These are phyloP conservation scores for Brachionus paranguensis DNA, from an alignment of 1,140 invertebrate genomes.

Conservation along the genomic window DNA sequence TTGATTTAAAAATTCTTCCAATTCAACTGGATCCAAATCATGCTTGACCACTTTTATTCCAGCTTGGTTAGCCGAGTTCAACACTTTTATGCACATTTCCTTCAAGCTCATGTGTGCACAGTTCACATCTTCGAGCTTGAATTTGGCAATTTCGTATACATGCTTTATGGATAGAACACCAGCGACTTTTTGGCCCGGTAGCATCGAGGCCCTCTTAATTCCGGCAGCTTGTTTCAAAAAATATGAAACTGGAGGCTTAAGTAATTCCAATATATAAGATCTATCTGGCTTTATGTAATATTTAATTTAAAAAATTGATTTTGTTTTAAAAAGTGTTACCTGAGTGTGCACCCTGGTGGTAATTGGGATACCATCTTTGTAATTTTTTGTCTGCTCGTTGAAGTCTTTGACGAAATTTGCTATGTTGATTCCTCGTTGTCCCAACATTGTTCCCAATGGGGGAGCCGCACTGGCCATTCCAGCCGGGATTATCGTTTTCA, in stretches of 20 bases:
- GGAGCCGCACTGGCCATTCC: slow-evolving; percentile 77
- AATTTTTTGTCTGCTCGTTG: slow-evolving; percentile 83
- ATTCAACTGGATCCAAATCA: slow-evolving; percentile 72
- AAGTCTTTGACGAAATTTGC: slow-evolving; percentile 95
- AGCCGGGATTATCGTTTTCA: slow-evolving; percentile 74
- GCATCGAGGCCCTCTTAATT: slow-evolving; percentile 72
- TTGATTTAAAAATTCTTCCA: slow-evolving; percentile 73
- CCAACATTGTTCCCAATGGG: slow-evolving; percentile 81
- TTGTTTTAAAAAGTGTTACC: slow-evolving; percentile 44
- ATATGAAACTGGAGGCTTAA: slow-evolving; percentile 75
- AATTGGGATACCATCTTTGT: slow-evolving; percentile 84
- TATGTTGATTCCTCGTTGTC: slow-evolving; percentile 68
- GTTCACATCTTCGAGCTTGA: slow-evolving; percentile 77
- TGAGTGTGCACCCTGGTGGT: slow-evolving; percentile 74
- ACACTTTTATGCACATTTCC: slow-evolving; percentile 72
- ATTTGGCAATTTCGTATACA: slow-evolving; percentile 93
- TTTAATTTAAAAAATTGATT: slow-evolving; percentile 41
- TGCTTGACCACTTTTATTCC: slow-evolving; percentile 77
- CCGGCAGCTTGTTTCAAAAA: slow-evolving; percentile 92
- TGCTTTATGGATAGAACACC: slow-evolving; percentile 92
- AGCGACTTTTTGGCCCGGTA: slow-evolving; percentile 68
- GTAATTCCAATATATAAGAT: slow-evolving; percentile 73
- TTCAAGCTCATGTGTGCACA: slow-evolving; percentile 48
- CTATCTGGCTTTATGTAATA: slow-evolving; percentile 64
- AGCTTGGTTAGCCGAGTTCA: slow-evolving; percentile 68